These are phyloP conservation scores for Zonitis immaculata DNA, from an alignment of 2,888 invertebrate genomes.

Conservation along the genomic window DNA sequence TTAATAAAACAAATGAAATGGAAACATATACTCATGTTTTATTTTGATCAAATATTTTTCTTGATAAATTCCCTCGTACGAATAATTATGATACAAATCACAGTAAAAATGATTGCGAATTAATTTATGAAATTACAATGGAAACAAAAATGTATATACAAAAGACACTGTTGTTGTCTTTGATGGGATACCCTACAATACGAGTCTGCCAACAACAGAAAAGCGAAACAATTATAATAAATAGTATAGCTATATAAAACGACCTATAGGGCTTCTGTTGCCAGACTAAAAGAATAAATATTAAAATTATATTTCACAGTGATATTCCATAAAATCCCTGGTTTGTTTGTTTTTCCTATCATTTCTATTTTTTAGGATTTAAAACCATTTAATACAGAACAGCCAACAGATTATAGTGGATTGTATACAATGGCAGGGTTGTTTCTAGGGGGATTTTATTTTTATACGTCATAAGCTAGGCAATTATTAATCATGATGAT, in stretches of 20 bases:
- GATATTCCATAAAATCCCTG: no score
- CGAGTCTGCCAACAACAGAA: neutral
- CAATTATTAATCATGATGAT: neutral
- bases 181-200: neutral
- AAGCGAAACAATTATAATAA: neutral
- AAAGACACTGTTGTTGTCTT: neutral
- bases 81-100: no score
- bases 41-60: no score
- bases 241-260: neutral
- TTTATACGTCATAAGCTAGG: neutral
- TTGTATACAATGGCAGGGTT: neutral
- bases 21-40: no score
- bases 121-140: no score
- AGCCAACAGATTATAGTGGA: neutral
- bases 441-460: neutral
- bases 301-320: no score
- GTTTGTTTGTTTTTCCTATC: no score
- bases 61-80: no score
- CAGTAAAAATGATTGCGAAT: no score
- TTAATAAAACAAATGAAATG: no score
- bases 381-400: neutral
- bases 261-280: neutral
- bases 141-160: no score
- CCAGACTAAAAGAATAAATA: neutral
- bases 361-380: no score